Evolutionary conservation across 2,888 invertebrate species (phyloP).

Genomic region (Prionchulus punctatus): DNA sequence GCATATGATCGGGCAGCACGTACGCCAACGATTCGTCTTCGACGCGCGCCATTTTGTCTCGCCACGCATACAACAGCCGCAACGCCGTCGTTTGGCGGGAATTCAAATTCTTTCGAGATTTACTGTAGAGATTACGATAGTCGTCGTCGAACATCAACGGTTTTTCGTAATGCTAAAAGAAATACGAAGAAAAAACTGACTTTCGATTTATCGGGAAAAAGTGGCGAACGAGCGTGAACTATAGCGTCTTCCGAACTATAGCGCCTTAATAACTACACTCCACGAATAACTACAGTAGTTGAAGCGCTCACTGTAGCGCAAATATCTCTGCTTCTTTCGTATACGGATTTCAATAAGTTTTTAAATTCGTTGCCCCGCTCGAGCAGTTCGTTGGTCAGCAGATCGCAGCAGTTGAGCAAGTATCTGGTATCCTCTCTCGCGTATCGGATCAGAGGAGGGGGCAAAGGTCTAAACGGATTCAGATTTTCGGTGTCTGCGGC

Average conservation of each 20-base stretch:
- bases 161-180: conserved; percentile 57
- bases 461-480: conserved; percentile 50
- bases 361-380: conserved; percentile 45
- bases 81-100: conserved; percentile 67
- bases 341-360: conserved; percentile 36
- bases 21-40: conserved; percentile 84
- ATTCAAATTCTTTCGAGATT: conserved; percentile 55
- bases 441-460: conserved; percentile 59
- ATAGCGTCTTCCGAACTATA: background rate
- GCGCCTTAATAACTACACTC: background rate
- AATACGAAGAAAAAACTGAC: no score
- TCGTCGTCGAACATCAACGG: conserved; percentile 51
- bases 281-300: background rate
- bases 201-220: no score
- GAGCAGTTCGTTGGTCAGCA: conserved; percentile 56
- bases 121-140: conserved; percentile 54
- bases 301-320: conserved; percentile 24
- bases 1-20: conserved; percentile 86
- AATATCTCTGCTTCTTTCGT: conserved; percentile 27
- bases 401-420: conserved; percentile 68
- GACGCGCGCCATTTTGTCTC: conserved; percentile 61
- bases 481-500: background rate
- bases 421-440: conserved; percentile 89
- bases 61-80: conserved; percentile 63
- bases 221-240: no score